Conservation (phyloP, 2,113 vertebrate genomes). For the Gavia stellata region DNA sequence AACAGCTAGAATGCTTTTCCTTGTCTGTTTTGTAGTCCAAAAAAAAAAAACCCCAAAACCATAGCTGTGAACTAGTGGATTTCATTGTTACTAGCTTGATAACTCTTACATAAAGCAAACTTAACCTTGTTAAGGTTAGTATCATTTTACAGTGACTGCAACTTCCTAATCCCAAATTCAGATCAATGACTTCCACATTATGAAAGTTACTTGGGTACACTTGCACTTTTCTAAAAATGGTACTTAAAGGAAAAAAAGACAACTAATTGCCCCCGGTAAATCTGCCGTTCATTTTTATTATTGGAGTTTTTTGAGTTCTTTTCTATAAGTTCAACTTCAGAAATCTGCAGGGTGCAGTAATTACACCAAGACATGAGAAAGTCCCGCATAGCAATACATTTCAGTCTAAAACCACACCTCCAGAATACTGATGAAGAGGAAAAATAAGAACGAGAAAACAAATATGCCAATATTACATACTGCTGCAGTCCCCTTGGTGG, state of each 20-base stretch:
- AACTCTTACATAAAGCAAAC: not conserved
- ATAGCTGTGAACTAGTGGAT: not conserved
- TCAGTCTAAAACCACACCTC: conserved; percentile 57
- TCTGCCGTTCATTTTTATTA: not conserved
- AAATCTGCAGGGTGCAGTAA: conserved; percentile 37
- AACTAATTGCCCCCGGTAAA: not conserved
- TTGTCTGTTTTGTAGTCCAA: not conserved
- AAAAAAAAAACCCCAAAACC: not conserved
- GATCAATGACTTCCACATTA: not conserved
- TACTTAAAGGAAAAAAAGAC: not conserved
- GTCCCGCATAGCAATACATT: conserved; percentile 47
- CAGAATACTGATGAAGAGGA: conserved; percentile 61
- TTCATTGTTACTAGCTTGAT: not conserved
- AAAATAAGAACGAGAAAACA: conserved; percentile 58
- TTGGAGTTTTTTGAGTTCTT: not conserved
- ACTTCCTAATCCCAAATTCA: not conserved
- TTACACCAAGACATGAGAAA: conserved; percentile 40
- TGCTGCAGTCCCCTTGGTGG: conserved; percentile 69
- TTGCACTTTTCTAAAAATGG: not conserved
- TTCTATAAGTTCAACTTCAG: not conserved
- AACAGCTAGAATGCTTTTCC: not conserved
- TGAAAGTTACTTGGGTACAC: not conserved
- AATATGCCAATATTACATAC: conserved; percentile 70
- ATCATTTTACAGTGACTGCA: not conserved
- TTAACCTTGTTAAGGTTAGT: not conserved